Conservation (phyloP, 2,113 vertebrate genomes). For the Malurus alboscapulatus region DNA sequence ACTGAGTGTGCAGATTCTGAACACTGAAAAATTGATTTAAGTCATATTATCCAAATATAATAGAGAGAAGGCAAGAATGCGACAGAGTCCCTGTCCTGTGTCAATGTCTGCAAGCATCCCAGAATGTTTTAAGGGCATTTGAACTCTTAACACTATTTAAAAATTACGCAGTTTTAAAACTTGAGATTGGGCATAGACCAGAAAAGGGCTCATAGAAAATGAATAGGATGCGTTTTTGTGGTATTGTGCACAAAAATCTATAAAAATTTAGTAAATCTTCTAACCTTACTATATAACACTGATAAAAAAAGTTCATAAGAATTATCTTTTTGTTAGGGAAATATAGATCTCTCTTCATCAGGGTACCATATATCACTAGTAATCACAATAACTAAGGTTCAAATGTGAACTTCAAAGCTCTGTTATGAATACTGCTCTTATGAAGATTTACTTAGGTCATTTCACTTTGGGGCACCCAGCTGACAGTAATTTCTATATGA, state of each 20-base stretch:
- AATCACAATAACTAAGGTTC: neutral
- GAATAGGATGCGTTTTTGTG: neutral
- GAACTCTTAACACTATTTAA: neutral
- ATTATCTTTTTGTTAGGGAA: neutral
- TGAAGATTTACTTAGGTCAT: neutral
- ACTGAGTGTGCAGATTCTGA: neutral
- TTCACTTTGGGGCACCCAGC: neutral
- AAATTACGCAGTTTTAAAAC: neutral
- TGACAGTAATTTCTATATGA: neutral
- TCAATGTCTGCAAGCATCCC: neutral
- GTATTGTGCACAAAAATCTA: neutral
- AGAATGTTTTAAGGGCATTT: neutral
- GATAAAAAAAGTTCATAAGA: neutral
- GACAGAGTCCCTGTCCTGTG: neutral
- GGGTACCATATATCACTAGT: too few relatives aligned
- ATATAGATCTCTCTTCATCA: neutral
- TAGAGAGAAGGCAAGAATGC: neutral
- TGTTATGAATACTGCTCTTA: neutral
- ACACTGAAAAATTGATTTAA: neutral
- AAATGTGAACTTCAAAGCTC: neutral
- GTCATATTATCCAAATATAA: neutral
- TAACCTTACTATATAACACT: neutral
- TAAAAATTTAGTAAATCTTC: neutral
- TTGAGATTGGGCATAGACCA: neutral
- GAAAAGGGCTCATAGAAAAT: neutral